phyloP scores from a whole-genome alignment of 2,113 vertebrate genomes.

The Cygnus atratus region DNA sequence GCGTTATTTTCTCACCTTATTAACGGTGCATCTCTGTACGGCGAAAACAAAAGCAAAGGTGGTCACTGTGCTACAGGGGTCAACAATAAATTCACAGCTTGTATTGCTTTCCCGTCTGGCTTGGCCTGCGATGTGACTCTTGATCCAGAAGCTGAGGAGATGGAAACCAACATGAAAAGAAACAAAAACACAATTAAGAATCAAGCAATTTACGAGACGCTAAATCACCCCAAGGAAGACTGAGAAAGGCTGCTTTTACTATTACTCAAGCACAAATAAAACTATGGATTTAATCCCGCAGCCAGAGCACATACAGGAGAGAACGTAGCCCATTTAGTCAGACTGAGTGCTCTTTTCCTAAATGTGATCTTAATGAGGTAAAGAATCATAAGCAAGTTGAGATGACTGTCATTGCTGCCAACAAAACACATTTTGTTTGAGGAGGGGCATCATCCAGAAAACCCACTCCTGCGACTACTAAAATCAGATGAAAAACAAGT shows the following conservation, averaged over 20 bases:
- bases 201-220: neutral
- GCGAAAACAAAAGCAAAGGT: conserved; percentile 8
- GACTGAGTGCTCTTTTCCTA: conserved; percentile 20
- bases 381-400: conserved; percentile 12
- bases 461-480: neutral
- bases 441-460: conserved; percentile 5
- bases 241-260: neutral
- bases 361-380: conserved; percentile 55
- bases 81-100: conserved; percentile 57
- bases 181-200: conserved; percentile 47
- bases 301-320: neutral
- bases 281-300: conserved; percentile 17
- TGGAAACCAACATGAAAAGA: conserved; percentile 45
- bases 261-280: conserved; percentile 29
- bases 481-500: neutral
- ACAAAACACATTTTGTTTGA: conserved; percentile 1
- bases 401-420: conserved; percentile 29
- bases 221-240: neutral
- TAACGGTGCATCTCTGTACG: neutral
- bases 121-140: conserved; percentile 48
- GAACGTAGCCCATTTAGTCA: conserved; percentile 26
- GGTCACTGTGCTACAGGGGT: neutral
- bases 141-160: conserved; percentile 27
- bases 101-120: conserved; percentile 45
- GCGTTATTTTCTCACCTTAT: conserved; percentile 70